Evolutionary conservation across 2,113 vertebrate species (phyloP), one percentile per base, ranked within the genome.

Genomic region (Cyanistes caeruleus): DNA sequence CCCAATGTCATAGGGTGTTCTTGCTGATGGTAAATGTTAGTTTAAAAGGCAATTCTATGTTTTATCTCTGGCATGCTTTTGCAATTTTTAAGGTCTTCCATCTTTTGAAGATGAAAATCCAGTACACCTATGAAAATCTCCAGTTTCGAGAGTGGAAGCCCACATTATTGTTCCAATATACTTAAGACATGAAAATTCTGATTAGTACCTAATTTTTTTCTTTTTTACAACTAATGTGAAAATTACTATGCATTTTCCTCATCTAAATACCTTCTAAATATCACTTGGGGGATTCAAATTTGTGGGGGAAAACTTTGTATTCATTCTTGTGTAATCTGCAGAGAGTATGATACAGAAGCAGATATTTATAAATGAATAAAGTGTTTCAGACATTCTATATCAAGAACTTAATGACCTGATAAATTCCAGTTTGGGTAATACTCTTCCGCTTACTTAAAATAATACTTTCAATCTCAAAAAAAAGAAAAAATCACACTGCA

Each of bases 201-300:
- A 76, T 49, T 2, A 22, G 7, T 20, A n/a, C 1, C 3, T 48
- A 55, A 3, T 2, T 8, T 46, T 23, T 49, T 9, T 7, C 1
- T 16, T 37, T 25, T 43, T 41, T 10, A 35, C 33, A 16, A 67
- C 72, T 23, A 53, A 46, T 39, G 4, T 53, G 28, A 69, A 58
- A 92, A 74, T 35, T 65, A n/a, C 24, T 14, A 4, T 13, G 17
- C 1, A 37, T 41, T 28, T 78, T 89, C 39, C 10, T 85, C 31
- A 43, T 60, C 17, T 44, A 49, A 62, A 74, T 37, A 13, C 3
- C 17, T 59, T 60, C 19, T 24, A 75, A 30, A 30, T 85, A 28
- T 63, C 12, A 30, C 15, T 62, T 27, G 10, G 4, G 18, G 20
- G 25, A 78, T 19, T 65, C 21, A 62, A 39, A 62, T 51, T 33